Conservation (phyloP, 2,797 vertebrate species). For the Lacerta agilis region DNA sequence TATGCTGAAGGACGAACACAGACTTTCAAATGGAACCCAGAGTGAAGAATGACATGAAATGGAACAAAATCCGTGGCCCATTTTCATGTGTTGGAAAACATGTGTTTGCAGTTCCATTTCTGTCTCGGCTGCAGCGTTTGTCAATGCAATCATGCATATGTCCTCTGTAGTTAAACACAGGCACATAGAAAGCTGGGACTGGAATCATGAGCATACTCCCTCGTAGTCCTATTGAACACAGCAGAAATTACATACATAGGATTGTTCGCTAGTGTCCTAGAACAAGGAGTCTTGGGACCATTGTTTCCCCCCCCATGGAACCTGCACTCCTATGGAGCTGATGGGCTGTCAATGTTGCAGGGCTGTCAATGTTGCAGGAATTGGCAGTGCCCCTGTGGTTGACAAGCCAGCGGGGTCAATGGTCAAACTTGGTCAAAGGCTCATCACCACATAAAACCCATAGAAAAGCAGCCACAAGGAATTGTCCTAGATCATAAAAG, state of each 20-base stretch:
- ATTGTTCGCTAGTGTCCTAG: not conserved
- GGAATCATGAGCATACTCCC: no score
- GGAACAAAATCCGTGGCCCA: slow-evolving; percentile 42
- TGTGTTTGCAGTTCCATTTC: not conserved
- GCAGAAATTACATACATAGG: no score
- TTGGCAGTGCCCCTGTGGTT: no score
- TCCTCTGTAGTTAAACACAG: not conserved
- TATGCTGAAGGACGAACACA: slow-evolving; percentile 53
- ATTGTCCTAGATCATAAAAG: not conserved
- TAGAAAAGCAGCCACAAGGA: not conserved
- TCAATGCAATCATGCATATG: not conserved
- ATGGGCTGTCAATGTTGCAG: not conserved
- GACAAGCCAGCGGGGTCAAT: no score
- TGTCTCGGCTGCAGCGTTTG: slow-evolving; percentile 4
- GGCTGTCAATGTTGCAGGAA: not conserved
- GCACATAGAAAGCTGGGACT: no score
- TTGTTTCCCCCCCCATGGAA: not conserved
- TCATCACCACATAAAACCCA: not conserved
- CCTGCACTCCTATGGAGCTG: not conserved
- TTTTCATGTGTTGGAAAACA: slow-evolving; percentile 25
- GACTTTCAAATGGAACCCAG: slow-evolving; percentile 49
- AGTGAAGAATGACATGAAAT: slow-evolving; percentile 28
- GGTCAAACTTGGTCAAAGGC: no score
- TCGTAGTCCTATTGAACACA: no score
- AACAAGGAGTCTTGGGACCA: not conserved